Percentiles rank a stretch among this genome's conserved stretches.
These are phyloP conservation scores for Tetheella fluctuosa DNA, from an alignment of 2,888 invertebrate genomes.

Conservation along the genomic window DNA sequence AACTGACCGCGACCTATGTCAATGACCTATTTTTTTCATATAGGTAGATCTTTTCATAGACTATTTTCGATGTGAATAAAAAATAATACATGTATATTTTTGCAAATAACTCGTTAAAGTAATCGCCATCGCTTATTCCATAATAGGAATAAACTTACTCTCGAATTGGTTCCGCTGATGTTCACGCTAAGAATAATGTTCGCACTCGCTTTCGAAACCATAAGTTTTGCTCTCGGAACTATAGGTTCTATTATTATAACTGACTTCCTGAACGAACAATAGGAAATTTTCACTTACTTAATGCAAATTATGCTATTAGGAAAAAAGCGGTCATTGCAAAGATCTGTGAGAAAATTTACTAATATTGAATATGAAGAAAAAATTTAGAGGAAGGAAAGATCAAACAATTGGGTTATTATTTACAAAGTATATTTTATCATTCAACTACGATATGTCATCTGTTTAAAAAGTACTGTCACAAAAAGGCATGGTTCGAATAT, in stretches of 20 bases:
- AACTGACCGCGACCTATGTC: no score
- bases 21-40: no score
- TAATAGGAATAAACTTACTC: conserved; percentile 7
- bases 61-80: background rate
- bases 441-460: conserved; percentile 34
- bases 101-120: background rate
- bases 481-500: conserved; percentile 14
- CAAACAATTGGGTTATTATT: background rate
- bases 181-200: conserved; percentile 35
- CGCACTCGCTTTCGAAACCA: conserved; percentile 75
- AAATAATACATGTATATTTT: background rate
- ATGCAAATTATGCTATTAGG: background rate
- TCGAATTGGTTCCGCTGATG: conserved; percentile 12
- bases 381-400: background rate
- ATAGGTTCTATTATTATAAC: conserved; percentile 32
- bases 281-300: background rate
- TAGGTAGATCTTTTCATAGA: no score
- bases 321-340: background rate
- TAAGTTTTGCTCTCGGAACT: conserved; percentile 73
- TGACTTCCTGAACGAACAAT: background rate
- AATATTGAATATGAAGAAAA: conserved; percentile 13
- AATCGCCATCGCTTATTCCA: background rate
- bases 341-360: conserved; percentile 7
- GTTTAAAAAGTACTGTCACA: conserved; percentile 28
- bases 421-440: conserved; percentile 22